Base-by-base conservation (phyloP, 1,140 invertebrate species). In the Oryzaephilus surinamensis region DNA sequence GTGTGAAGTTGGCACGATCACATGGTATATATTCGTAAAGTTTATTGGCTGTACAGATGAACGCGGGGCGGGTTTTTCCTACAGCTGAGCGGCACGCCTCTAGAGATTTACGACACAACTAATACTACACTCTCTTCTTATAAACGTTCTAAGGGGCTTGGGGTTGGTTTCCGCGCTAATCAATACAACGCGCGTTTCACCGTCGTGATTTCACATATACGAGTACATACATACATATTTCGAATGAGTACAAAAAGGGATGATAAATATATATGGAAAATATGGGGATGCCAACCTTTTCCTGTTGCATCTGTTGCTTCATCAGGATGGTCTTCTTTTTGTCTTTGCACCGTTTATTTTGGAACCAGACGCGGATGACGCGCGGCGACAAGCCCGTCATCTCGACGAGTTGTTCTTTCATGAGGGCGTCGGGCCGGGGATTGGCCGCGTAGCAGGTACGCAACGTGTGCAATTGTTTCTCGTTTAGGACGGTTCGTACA, bases 271-370 rank as follows among this genome's bases (percentile, higher is more conserved):
- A n/a, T n/a, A n/a, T n/a, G n/a, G n/a, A n/a, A n/a, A n/a, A n/a
- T n/a, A n/a, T n/a, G n/a, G n/a, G n/a, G n/a, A 24, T 24, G 55
- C 64, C 61, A 73, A 96, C 93, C 84, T 97, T 97, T 67, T 98
- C 94, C 58, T 93, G 88, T 76, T 97, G 89, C 77, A 96, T 89
- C 63, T 97, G 89, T 65, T 97, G 87, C 64, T 97, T 97, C 76
- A 97, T 85, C 43, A 95, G 80, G 20, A 97, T 87, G 21, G 86
- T 92, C 57, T 90, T 84, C 70, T 99, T 99, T 68, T 99, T 99
- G 67, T 99, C 96, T 65, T 99, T 99, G 70, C 95, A 99, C 18
- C 96, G 68, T 64, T 99, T 99, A 69, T 99, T 99, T 67, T 99
- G 91, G 69, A 97, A 97, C 94, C 94, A 98, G 11, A 97, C 94